Evolutionary conservation across 2,888 invertebrate genomes (phyloP), one percentile per base, ranked within the genome.

Genomic region (Dastarcus helophoroides): DNA sequence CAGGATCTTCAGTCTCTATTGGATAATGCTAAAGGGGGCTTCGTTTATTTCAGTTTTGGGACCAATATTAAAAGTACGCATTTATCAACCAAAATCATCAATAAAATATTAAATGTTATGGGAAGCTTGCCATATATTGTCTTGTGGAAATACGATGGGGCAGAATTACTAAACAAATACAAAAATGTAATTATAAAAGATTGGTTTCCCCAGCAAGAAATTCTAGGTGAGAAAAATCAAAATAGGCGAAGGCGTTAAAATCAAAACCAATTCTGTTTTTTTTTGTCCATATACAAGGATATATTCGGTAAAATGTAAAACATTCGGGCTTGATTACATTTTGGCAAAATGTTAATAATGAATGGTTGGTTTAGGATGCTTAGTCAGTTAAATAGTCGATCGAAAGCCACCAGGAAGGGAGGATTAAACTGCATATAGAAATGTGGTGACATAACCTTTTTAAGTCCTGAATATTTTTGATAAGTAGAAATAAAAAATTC

Each of bases 131-230:
- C 44, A 1, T 43, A 41, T 23, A 32, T 26, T 23, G 34, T 43
- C n/a, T 9, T 46, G 10, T 46, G 42, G 38, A 46, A 46, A 38
- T 46, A 40, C 38, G 43, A 45, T 29, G 27, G 35, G 4, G 40
- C 42, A n/a, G 22, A 35, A 31, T 14, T 40, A 14, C 37, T 32
- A 10, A 35, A 23, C 7, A 15, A 36, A 22, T 40, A 40, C 3
- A 17, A 39, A n/a, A 46, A 46, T 30, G 37, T 46, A 1, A 31
- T 42, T 4, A 31, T 31, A 5, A 31, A 41, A 21, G 42, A 43
- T 36, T 47, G 47, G 47, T 35, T 47, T 8, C 43, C 44, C 3
- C 46, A 46, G 32, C 44, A 45, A 30, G 44, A 42, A 26, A 21
- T 46, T 23, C 30, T 46, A 15, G 38, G 42, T 43, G 29, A 26